These are phyloP conservation scores for Nesometra sesokonis DNA, from an alignment of 35 echinoderm and acorn worm species.

Conservation along the genomic window DNA sequence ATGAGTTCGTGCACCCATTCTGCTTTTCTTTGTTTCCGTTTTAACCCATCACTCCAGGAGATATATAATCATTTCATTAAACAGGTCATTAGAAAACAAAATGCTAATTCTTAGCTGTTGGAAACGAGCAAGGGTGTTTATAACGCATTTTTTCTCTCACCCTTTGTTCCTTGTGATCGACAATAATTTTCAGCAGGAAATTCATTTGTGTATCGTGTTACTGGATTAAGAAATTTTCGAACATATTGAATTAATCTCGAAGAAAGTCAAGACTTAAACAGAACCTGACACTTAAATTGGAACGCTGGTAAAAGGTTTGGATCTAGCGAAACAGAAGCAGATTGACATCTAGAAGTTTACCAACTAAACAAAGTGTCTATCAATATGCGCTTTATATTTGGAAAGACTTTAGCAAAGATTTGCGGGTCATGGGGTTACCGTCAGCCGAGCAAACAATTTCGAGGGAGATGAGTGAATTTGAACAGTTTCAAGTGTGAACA, in stretches of 20 bases:
- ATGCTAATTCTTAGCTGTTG: background rate
- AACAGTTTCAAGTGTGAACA: background rate
- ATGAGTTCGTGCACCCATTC: too few species aligned
- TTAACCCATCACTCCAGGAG: too few species aligned
- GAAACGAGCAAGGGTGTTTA: background rate
- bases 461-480: background rate
- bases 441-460: background rate
- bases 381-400: background rate
- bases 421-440: background rate
- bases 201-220: background rate
- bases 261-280: background rate
- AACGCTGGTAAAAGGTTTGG: background rate
- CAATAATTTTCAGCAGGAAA: background rate
- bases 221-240: background rate
- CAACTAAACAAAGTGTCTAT: background rate
- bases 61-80: too few species aligned
- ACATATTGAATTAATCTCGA: background rate
- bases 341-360: background rate
- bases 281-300: background rate
- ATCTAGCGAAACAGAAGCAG: background rate
- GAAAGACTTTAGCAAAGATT: background rate
- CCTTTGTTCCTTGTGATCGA: background rate
- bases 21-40: too few species aligned
- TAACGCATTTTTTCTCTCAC: background rate
- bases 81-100: background rate